Base-by-base conservation (phyloP, 1,140 invertebrate species). In the Drosophila saltans region DNA sequence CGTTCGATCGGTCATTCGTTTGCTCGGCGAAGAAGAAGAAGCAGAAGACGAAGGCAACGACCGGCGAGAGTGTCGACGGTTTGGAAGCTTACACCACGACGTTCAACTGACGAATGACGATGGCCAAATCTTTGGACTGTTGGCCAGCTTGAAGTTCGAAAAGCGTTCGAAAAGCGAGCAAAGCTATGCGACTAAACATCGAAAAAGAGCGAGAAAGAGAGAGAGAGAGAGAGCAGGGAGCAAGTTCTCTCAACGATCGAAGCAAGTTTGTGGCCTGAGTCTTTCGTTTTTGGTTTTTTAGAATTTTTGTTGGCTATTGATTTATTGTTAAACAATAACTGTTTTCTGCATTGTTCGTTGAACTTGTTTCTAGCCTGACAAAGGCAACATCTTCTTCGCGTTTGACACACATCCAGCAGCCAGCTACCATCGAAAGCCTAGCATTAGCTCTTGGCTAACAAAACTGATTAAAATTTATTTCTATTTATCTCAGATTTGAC, bases 321-420 rank as follows among this genome's bases (percentile, higher is more conserved):
- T 83, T 89, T 89, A 88, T 88, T 83, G 80, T 88, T 72, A 57
- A 72, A 69, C 65, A 70, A 80, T 88, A 88, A 88, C 83, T 89
- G 83, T 88, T 77, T 83, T 83, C 79, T 88, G 69, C 76, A 80
- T 83, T 86, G 82, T 88, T 69, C 62, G 65, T 71, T 78, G 45
- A 80, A 66, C 66, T 69, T 65, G 66, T 40, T 39, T 63, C 21
- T 48, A 69, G 41, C 57, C 26, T 67, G 61, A 41, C 28, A n/a
- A 6, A 24, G 26, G 45, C 45, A 52, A 52, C 24, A 52, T 52
- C 21, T 52, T 52, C 21, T 52, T 48, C 6, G 21, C 4, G 45
- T 8, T 52, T 52, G 45, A 52, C 45, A 52, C 45, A 52, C 45
- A 52, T 40, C 39, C 39, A 26, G 21, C 45, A 48, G 43, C 6